phyloP scores from a whole-genome alignment of 2,888 invertebrate species.

The Neoascia interrupta region DNA sequence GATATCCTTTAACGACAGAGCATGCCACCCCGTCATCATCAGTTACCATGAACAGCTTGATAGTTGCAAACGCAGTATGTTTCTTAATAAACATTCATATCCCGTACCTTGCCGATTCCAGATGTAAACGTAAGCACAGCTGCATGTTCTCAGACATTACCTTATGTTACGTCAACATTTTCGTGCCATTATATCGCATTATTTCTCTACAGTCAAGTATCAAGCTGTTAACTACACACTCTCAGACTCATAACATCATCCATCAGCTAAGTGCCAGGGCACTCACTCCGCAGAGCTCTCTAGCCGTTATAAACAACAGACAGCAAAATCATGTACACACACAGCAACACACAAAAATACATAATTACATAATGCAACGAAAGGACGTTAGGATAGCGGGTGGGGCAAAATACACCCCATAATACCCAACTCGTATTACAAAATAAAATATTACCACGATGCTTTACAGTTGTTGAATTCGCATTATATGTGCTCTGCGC shows the following conservation, averaged over 20 bases:
- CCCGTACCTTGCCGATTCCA: not conserved
- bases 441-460: constrained; percentile 63
- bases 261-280: constrained; percentile 64
- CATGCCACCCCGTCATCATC: no score
- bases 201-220: constrained; percentile 61
- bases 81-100: no score
- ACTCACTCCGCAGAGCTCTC: constrained; percentile 4
- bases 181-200: constrained; percentile 63
- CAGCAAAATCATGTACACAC: constrained; percentile 30
- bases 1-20: no score
- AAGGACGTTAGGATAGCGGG: not conserved
- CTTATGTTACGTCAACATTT: constrained; percentile 45
- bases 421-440: constrained; percentile 51
- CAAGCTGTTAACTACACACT: constrained; percentile 63
- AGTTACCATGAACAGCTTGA: no score
- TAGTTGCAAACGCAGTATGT: no score
- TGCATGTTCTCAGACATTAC: constrained; percentile 20
- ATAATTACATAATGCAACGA: constrained; percentile 12
- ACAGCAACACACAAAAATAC: not conserved
- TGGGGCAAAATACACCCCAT: constrained; percentile 15
- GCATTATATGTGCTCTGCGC: constrained; percentile 56
- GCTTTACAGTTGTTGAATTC: constrained; percentile 69
- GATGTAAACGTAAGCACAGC: constrained; percentile 2
- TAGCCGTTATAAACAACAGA: constrained; percentile 7
- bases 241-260: constrained; percentile 65